Percentiles rank a stretch among this genome's conserved stretches.
Evolutionary conservation across 2,888 invertebrate species (phyloP).

Genomic region (Liposcelis brunnea): DNA sequence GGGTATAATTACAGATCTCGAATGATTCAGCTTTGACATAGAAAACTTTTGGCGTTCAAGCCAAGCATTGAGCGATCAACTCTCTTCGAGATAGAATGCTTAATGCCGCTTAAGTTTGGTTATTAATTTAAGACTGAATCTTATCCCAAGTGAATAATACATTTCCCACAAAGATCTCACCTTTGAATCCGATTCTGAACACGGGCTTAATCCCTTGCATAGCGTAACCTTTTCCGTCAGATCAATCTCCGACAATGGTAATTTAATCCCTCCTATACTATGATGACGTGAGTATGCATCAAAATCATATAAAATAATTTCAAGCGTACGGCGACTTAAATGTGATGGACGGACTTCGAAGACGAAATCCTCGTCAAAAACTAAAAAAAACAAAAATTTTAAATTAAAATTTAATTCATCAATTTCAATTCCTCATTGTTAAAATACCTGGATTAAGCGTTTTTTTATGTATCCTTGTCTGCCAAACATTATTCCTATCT

Average conservation of each 20-base stretch:
- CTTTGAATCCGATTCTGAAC: conserved; percentile 30
- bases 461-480: conserved; percentile 43
- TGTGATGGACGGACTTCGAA: conserved; percentile 40
- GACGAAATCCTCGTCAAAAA: conserved; percentile 50
- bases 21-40: too few relatives aligned
- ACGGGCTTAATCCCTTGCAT: conserved; percentile 37
- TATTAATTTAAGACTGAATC: too few relatives aligned
- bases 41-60: too few relatives aligned
- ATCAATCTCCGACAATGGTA: conserved; percentile 37
- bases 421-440: conserved; percentile 7
- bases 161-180: conserved; percentile 9
- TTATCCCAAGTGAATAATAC: too few relatives aligned
- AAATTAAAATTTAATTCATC: too few relatives aligned
- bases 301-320: conserved; percentile 44
- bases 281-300: conserved; percentile 46
- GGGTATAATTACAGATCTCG: too few relatives aligned
- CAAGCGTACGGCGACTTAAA: conserved; percentile 35
- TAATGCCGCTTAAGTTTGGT: too few relatives aligned
- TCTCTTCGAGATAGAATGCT: too few relatives aligned
- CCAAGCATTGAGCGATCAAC: too few relatives aligned
- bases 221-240: conserved; percentile 35
- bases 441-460: conserved; percentile 40
- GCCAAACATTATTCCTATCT: conserved; percentile 41
- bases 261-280: conserved; percentile 40
- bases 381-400: conserved; percentile 22